phyloP scores from a whole-genome alignment of 2,113 vertebrate species.

The Pedionomus torquatus region DNA sequence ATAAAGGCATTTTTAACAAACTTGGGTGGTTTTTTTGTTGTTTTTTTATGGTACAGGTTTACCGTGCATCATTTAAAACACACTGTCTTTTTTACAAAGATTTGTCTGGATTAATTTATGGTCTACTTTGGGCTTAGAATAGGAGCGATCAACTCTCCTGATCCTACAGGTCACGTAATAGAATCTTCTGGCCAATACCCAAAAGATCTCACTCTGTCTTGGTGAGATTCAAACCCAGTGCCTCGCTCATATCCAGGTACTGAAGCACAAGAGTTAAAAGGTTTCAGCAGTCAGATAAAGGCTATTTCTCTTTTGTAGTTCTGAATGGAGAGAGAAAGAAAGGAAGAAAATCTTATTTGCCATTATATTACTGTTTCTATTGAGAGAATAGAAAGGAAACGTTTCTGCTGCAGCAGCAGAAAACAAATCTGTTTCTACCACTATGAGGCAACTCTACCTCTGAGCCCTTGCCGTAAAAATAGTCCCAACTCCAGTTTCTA shows the following conservation, averaged over 20 bases:
- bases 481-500: neutral
- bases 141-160: neutral
- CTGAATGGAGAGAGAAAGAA: slow-evolving; percentile 11
- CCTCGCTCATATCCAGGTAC: neutral
- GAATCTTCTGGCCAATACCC: neutral
- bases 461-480: neutral
- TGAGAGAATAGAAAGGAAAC: slow-evolving; percentile 32
- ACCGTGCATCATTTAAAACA: neutral
- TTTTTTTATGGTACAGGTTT: neutral
- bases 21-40: neutral
- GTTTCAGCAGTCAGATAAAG: neutral
- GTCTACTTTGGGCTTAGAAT: neutral
- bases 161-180: neutral
- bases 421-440: neutral
- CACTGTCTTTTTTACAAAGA: neutral
- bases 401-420: slow-evolving; percentile 22
- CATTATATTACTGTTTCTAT: neutral
- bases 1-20: neutral
- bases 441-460: neutral
- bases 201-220: rapidly evolving
- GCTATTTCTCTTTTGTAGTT: neutral
- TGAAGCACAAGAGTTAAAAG: neutral
- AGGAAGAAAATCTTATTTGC: slow-evolving; percentile 33
- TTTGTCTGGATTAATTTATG: neutral
- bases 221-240: neutral